Evolutionary conservation across 2,888 invertebrate species (phyloP).

Genomic region (Emmelina monodactyla): DNA sequence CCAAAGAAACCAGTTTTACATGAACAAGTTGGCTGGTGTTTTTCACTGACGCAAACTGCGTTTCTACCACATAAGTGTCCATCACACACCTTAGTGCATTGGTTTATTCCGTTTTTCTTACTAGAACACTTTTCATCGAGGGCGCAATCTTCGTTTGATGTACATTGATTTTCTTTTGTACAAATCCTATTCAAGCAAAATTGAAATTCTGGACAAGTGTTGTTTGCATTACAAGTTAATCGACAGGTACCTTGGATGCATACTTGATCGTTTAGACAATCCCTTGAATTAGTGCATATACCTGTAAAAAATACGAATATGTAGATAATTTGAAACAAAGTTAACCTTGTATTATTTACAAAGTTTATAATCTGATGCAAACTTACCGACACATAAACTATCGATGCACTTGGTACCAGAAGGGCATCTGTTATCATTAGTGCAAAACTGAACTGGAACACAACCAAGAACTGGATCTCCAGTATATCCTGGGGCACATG

Average conservation of each 20-base stretch:
- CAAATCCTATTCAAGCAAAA: slow-evolving; percentile 86
- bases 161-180: slow-evolving; percentile 81
- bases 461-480: slow-evolving; percentile 89
- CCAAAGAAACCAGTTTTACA: slow-evolving; percentile 84
- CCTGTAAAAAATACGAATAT: slow-evolving; percentile 50
- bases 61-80: slow-evolving; percentile 81
- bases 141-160: slow-evolving; percentile 75
- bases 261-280: slow-evolving; percentile 85
- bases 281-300: slow-evolving; percentile 79
- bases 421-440: slow-evolving; percentile 80
- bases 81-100: slow-evolving; percentile 80
- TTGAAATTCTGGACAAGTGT: slow-evolving; percentile 85
- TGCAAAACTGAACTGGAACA: slow-evolving; percentile 83
- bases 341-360: not conserved
- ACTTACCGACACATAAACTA: slow-evolving; percentile 79
- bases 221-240: slow-evolving; percentile 80
- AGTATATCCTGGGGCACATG: slow-evolving; percentile 84
- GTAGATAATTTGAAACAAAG: not conserved
- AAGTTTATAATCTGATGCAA: not conserved
- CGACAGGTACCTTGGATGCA: slow-evolving; percentile 88
- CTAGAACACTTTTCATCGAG: slow-evolving; percentile 76
- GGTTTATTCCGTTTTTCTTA: slow-evolving; percentile 74
- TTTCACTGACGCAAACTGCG: slow-evolving; percentile 77
- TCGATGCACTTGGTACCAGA: slow-evolving; percentile 84
- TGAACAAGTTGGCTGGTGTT: slow-evolving; percentile 78